A percentile compares a stretch with the other conserved stretches of the same genome.
These are phyloP conservation scores for Sisor rabdophorus DNA, from an alignment of 2,113 vertebrate species.

Conservation along the genomic window DNA sequence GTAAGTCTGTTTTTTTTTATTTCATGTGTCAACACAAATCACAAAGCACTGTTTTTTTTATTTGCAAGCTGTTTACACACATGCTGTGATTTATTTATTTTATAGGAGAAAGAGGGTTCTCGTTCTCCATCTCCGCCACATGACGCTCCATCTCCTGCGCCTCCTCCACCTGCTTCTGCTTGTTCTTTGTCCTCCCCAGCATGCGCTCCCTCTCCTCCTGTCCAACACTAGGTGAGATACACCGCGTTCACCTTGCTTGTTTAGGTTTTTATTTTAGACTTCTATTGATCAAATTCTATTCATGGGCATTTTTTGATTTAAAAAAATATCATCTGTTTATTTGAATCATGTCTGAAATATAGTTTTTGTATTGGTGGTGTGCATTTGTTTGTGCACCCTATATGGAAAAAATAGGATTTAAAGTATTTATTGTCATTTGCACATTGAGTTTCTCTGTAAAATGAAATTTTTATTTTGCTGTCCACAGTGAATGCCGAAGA, in stretches of 20 bases:
- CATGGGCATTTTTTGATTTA: not conserved
- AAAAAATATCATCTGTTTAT: not conserved
- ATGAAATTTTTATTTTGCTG: too few relatives aligned
- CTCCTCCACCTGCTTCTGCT: conserved; percentile 36
- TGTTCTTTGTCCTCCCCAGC: conserved; percentile 42
- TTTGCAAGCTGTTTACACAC: not conserved
- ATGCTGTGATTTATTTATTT: not conserved
- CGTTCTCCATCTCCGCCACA: conserved; percentile 41
- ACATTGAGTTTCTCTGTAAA: too few relatives aligned
- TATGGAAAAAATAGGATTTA: not conserved
- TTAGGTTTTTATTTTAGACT: not conserved
- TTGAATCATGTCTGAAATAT: not conserved
- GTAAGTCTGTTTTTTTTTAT: not conserved
- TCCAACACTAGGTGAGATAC: conserved; percentile 48
- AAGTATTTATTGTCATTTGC: too few relatives aligned
- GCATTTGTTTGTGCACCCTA: not conserved
- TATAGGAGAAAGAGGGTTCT: conserved; percentile 44
- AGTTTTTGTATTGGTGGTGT: not conserved
- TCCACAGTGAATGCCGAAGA: too few relatives aligned
- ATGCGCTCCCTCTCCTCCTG: conserved; percentile 46
- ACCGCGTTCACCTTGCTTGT: not conserved
- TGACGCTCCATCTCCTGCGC: conserved; percentile 32
- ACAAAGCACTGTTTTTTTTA: not conserved
- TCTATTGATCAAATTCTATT: not conserved
- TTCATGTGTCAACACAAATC: too few relatives aligned